phyloP scores from a whole-genome alignment of 2,888 invertebrate species.

The Mongoloraphidia duomilia region DNA sequence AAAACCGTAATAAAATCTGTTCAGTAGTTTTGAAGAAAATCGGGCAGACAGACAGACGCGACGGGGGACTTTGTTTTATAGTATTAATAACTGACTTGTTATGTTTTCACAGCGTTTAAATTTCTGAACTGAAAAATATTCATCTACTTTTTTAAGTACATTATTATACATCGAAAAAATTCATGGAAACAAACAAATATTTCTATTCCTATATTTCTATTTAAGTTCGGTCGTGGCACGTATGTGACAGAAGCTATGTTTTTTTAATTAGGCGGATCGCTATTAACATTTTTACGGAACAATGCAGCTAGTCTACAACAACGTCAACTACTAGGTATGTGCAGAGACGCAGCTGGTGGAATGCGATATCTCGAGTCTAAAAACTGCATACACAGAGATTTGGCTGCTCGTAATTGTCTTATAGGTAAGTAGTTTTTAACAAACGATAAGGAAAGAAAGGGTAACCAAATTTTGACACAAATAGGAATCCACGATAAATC shows the following conservation, averaged over 20 bases:
- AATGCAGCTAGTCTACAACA: constrained; percentile 50
- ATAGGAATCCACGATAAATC: too few species aligned
- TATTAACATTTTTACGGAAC: constrained; percentile 76
- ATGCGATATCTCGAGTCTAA: constrained; percentile 93
- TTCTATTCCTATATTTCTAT: too few species aligned
- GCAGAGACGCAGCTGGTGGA: constrained; percentile 83
- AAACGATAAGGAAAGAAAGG: too few species aligned
- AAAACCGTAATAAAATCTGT: too few species aligned
- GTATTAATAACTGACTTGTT: too few species aligned
- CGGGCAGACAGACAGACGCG: too few species aligned
- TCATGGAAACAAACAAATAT: too few species aligned
- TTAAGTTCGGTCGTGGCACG: too few species aligned
- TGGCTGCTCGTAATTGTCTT: constrained; percentile 89
- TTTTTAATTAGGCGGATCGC: constrained; percentile 59
- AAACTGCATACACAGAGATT: constrained; percentile 90
- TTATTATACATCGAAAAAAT: background rate
- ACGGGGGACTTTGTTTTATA: too few species aligned
- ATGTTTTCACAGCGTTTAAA: constrained; percentile 4
- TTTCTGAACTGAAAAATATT: constrained; percentile 4
- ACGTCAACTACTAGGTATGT: constrained; percentile 70
- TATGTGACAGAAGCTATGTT: too few species aligned
- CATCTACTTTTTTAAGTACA: background rate
- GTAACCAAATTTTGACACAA: background rate
- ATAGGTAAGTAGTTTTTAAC: constrained; percentile 39
- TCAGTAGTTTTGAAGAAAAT: too few species aligned